phyloP scores from a whole-genome alignment of 2,113 vertebrate species.

The Leptobrachium ailaonicum region DNA sequence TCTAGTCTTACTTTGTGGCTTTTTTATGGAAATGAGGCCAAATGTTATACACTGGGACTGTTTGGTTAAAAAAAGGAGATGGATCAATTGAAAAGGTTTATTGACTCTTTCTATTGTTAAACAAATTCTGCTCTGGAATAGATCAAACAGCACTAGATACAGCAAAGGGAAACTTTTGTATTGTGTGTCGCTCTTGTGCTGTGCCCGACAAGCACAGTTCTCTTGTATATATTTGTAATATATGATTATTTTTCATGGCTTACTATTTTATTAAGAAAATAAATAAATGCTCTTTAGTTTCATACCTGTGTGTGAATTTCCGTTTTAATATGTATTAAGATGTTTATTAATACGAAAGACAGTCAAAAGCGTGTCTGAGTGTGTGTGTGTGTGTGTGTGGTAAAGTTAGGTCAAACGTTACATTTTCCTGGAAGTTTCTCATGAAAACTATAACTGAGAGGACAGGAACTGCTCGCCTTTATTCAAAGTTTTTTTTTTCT shows the following conservation, averaged over 20 bases:
- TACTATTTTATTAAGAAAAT: conserved; percentile 89
- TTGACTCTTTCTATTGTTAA: conserved; percentile 83
- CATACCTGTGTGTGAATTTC: conserved; percentile 52
- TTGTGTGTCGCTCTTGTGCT: conserved; percentile 64
- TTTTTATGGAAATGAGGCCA: conserved; percentile 89
- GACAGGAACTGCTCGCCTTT: too few relatives aligned
- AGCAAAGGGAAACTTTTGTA: conserved; percentile 73
- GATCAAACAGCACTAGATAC: conserved; percentile 79
- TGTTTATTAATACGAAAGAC: too few relatives aligned
- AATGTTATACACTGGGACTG: conserved; percentile 79
- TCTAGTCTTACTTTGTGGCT: conserved; percentile 75
- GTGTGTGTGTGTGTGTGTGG: too few relatives aligned
- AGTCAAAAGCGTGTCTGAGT: too few relatives aligned
- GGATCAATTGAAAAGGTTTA: conserved; percentile 76
- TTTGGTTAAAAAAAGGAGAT: conserved; percentile 55
- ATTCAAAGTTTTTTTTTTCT: too few relatives aligned
- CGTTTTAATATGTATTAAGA: not conserved
- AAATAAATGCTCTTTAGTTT: conserved; percentile 83
- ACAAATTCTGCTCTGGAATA: conserved; percentile 80
- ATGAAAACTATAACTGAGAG: too few relatives aligned
- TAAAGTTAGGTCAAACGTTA: too few relatives aligned
- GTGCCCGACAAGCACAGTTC: conserved; percentile 49
- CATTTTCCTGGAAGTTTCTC: too few relatives aligned
- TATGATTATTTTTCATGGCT: conserved; percentile 72
- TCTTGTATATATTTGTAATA: conserved; percentile 82